Percentiles rank a stretch among this genome's conserved stretches.
These are phyloP conservation scores for Bombus haemorrhoidalis DNA, from an alignment of 1,140 invertebrate genomes.

Conservation along the genomic window DNA sequence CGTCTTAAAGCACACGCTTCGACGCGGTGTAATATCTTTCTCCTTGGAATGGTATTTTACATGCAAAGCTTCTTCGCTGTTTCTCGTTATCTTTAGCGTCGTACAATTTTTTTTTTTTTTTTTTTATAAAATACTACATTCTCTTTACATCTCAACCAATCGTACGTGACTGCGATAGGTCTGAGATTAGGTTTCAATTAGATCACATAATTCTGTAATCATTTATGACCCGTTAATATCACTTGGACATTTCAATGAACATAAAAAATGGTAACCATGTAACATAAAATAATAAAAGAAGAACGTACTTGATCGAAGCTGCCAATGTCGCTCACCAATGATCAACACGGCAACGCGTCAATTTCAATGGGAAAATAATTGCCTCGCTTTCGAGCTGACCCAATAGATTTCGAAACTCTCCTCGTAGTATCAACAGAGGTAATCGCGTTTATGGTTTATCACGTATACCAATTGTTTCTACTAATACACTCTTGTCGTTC, in stretches of 20 bases:
- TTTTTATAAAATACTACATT: not conserved
- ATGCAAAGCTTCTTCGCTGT: not conserved
- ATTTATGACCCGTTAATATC: not conserved
- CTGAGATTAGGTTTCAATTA: no score
- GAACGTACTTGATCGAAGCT: not conserved
- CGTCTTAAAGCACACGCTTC: not conserved
- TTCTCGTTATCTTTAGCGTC: not conserved
- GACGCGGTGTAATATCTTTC: not conserved
- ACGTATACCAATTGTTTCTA: slow-evolving; percentile 23
- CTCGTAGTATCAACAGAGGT: not conserved
- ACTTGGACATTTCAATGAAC: not conserved
- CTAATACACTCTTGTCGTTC: slow-evolving; percentile 2
- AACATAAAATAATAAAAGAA: no score
- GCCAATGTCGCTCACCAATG: no score
- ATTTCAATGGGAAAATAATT: not conserved
- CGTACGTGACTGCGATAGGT: not conserved
- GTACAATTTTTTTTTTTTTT: no score
- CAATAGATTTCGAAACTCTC: slow-evolving; percentile 14
- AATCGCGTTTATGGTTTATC: slow-evolving; percentile 24
- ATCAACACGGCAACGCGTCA: not conserved
- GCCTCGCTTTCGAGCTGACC: not conserved
- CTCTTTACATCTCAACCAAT: not conserved
- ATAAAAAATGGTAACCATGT: not conserved
- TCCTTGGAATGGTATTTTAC: not conserved
- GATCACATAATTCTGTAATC: no score